Evolutionary conservation across 2,113 vertebrate species (phyloP).

Genomic region (Prietella phreatophila): DNA sequence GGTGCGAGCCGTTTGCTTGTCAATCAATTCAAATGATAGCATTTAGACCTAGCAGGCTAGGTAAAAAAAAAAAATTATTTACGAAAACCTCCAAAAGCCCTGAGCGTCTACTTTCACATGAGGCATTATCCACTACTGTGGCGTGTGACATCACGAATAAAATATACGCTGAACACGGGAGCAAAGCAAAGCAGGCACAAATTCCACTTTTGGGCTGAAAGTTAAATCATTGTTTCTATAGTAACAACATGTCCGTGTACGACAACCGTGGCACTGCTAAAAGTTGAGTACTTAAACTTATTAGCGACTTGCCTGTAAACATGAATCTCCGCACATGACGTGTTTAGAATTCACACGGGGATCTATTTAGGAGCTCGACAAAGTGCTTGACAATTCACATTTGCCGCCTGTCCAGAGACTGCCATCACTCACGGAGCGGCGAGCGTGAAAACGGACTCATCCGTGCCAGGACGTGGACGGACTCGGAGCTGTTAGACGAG

Average conservation of each 20-base stretch:
- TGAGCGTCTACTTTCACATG: no score
- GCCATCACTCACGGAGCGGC: not conserved
- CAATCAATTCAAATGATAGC: no score
- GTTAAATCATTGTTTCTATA: not conserved
- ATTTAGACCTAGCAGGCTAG: no score
- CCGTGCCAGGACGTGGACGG: not conserved
- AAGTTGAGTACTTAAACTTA: not conserved
- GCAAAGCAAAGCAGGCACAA: no score
- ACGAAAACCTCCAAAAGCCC: no score
- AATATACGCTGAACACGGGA: no score
- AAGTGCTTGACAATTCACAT: slow-evolving; percentile 52
- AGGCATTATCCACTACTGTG: no score
- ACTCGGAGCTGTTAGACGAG: not conserved
- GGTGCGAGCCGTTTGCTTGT: no score
- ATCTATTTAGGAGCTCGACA: slow-evolving; percentile 23
- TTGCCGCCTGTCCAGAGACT: slow-evolving; percentile 30
- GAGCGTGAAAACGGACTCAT: not conserved
- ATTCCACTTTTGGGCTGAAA: no score
- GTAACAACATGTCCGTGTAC: not conserved
- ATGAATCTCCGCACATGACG: not conserved
- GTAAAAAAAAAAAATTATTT: no score
- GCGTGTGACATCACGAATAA: no score
- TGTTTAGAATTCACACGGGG: not conserved
- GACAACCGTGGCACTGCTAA: not conserved
- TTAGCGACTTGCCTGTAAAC: not conserved